phyloP scores from a whole-genome alignment of 2,113 vertebrate genomes.

The Sebastes schlegelii region DNA sequence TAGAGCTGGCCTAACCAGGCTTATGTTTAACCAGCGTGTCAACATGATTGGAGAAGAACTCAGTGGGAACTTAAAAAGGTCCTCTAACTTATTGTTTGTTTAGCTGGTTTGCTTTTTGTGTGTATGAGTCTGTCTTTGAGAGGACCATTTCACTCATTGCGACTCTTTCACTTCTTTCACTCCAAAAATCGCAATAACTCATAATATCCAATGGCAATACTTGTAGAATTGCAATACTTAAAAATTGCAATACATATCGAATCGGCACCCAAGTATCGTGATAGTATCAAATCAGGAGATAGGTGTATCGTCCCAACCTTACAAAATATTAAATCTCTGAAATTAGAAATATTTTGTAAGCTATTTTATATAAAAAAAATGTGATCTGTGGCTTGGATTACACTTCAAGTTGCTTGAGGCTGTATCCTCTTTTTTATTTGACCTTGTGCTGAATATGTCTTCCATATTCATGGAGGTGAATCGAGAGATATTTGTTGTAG shows the following conservation, averaged over 20 bases:
- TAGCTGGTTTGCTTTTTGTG: not conserved
- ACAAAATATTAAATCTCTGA: not conserved
- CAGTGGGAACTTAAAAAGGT: not conserved
- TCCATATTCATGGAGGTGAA: not conserved
- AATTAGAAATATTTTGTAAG: not conserved
- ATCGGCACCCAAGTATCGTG: too few species aligned
- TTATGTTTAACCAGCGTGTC: conserved; percentile 34
- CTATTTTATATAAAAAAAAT: not conserved
- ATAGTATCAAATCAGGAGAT: too few species aligned
- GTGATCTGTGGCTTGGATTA: not conserved
- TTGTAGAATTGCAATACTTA: too few species aligned
- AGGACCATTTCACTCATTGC: not conserved
- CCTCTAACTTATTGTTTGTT: not conserved
- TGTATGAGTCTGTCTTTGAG: not conserved
- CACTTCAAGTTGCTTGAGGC: not conserved
- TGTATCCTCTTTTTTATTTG: not conserved
- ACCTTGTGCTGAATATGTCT: not conserved
- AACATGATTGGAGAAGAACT: conserved; percentile 10
- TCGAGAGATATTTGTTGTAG: not conserved
- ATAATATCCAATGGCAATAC: too few species aligned
- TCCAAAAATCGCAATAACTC: too few species aligned
- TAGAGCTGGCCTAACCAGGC: not conserved
- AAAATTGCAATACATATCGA: too few species aligned
- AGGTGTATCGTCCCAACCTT: too few species aligned
- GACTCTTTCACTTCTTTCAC: not conserved